Conservation (phyloP, 2,797 vertebrate species). For the Manis crassicaudata region DNA sequence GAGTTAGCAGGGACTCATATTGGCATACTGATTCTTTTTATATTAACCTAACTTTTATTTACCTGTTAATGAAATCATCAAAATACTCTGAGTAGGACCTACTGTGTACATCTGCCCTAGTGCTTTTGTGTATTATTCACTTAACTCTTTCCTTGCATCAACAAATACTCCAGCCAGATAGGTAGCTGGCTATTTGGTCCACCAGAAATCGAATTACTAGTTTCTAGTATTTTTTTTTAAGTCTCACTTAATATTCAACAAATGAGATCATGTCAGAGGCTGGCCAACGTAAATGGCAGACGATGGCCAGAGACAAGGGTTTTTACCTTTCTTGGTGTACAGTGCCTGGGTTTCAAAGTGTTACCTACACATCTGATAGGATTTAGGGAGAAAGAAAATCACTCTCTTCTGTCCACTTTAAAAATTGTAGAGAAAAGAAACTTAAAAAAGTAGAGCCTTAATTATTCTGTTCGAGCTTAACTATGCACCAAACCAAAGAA, state of each 20-base stretch:
- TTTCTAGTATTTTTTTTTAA: conserved; percentile 11
- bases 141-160: background rate
- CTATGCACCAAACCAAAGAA: background rate
- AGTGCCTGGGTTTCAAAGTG: background rate
- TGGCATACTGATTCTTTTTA: background rate
- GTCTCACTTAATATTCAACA: background rate
- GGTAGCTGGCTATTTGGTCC: background rate
- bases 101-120: background rate
- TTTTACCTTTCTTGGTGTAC: background rate
- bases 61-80: conserved; percentile 53
- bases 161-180: background rate
- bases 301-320: background rate
- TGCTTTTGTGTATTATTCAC: background rate
- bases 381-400: background rate
- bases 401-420: background rate
- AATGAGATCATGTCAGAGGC: background rate
- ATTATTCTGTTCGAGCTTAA: background rate
- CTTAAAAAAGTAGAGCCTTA: background rate
- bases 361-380: background rate
- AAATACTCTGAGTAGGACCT: background rate
- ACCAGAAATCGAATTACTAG: background rate
- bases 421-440: background rate
- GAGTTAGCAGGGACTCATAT: background rate
- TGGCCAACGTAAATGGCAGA: background rate
- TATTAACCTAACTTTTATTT: conserved; percentile 49